Conservation (phyloP, 2,113 vertebrate genomes). For the Microcebus griseorufus region DNA sequence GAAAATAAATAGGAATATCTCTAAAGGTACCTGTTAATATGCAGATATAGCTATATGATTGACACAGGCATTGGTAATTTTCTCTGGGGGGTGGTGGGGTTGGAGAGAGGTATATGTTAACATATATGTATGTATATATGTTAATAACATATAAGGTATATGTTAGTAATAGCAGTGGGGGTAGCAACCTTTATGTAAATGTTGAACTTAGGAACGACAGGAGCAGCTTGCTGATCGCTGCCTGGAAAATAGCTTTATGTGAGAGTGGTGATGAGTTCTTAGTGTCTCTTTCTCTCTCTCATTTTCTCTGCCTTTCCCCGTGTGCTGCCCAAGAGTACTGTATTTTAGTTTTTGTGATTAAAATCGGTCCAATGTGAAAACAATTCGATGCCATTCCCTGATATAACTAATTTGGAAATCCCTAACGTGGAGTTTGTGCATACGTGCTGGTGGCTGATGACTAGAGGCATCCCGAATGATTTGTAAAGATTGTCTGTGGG, state of each 20-base stretch:
- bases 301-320: not conserved
- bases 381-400: not conserved
- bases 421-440: not conserved
- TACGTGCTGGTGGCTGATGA: not conserved
- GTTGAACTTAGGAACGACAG: not conserved
- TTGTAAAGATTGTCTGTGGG: not conserved
- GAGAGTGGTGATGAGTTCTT: not conserved
- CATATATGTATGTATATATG: too few species aligned
- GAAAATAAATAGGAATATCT: not conserved
- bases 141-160: not conserved
- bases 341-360: conserved; percentile 32
- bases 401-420: not conserved
- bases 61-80: not conserved
- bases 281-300: not conserved
- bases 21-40: not conserved
- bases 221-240: not conserved
- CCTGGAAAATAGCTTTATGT: not conserved
- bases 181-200: not conserved
- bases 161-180: too few species aligned
- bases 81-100: not conserved
- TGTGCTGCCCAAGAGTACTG: not conserved
- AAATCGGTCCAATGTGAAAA: not conserved
- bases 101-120: not conserved
- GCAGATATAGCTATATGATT: not conserved
- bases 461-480: not conserved